Base-by-base conservation (phyloP, 1,140 invertebrate species). In the Agraylea sexmaculata region DNA sequence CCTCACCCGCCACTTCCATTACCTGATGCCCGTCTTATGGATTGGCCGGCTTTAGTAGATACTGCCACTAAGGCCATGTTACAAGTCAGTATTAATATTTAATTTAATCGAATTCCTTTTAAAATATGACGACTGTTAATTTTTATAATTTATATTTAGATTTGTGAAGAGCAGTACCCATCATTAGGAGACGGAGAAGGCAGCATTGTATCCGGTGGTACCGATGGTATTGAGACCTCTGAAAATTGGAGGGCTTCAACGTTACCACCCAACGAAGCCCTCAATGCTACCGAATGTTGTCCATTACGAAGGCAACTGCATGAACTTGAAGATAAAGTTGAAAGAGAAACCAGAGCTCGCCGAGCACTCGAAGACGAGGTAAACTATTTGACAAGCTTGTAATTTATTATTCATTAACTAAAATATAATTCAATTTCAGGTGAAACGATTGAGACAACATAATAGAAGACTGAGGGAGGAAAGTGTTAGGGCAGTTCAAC, bases 401-500 rank as follows among this genome's bases (percentile, higher is more conserved):
- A n/a, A n/a, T n/a, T n/a, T n/a, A n/a, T n/a, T n/a, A n/a, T n/a
- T n/a, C n/a, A n/a, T n/a, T 31, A 31, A 31, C 30, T 6, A 32
- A 10, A 32, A 32, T 11, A 15, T 15, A 32, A 4, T 32, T 40
- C 15, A 23, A 27, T 23, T 46, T 1, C 45, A 67, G 62, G 81
- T 88, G 2, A 72, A 80, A 37, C 71, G 83, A 30, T 62, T 94
- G 31, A 68, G 81, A 22, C 78, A 86, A 30, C 86, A 92, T 55
- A 94, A 94, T 62, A 72, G 78, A 6, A 74, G 87, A 23, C 63
- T 92, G 8, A 83, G 89, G 50, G 86, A 91, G 46, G 87, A 92
- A 58, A 87, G 83, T 12, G 82, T 87, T 42, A 80, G 81, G 19
- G 87, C 88, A 16, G 84, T 87, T 7, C 82, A 87, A 51, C 88